Conservation (phyloP, 2,888 invertebrate genomes). For the Azorinus chamasolen region DNA sequence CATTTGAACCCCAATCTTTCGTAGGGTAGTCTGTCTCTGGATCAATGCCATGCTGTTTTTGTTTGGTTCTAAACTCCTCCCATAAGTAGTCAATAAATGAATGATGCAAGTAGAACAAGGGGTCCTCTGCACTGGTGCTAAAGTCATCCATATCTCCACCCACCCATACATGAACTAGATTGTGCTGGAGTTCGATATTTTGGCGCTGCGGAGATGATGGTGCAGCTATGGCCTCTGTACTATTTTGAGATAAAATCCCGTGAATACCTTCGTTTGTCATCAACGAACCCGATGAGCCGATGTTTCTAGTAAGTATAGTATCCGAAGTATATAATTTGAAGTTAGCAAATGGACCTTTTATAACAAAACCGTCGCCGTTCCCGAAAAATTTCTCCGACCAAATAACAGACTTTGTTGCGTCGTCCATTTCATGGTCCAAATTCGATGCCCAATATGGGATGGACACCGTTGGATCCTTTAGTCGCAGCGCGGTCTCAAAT, state of each 20-base stretch:
- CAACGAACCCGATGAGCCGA: conserved; percentile 55
- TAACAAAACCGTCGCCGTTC: conserved; percentile 67
- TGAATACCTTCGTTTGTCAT: conserved; percentile 60
- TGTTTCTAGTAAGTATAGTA: conserved; percentile 58
- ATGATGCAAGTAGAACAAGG: conserved; percentile 67
- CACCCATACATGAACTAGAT: conserved; percentile 63
- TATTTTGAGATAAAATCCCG: conserved; percentile 52
- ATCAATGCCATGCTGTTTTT: conserved; percentile 49
- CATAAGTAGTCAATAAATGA: conserved; percentile 66
- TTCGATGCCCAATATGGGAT: conserved; percentile 70
- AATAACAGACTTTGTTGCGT: conserved; percentile 63
- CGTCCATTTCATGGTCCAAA: conserved; percentile 63
- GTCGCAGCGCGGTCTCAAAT: conserved; percentile 64
- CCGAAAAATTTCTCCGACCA: conserved; percentile 64
- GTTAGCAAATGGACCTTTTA: conserved; percentile 60
- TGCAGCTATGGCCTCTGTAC: conserved; percentile 51
- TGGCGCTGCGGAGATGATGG: conserved; percentile 45
- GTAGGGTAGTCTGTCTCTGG: conserved; percentile 58
- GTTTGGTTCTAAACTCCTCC: conserved; percentile 63
- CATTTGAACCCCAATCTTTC: conserved; percentile 36
- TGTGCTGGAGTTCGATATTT: conserved; percentile 63
- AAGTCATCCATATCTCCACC: conserved; percentile 68
- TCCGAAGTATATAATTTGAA: conserved; percentile 50
- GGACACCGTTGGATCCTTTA: conserved; percentile 58
- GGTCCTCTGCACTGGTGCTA: conserved; percentile 64